Evolutionary conservation across 1,140 invertebrate genomes (phyloP).

Genomic region (Drosophila sechellia): DNA sequence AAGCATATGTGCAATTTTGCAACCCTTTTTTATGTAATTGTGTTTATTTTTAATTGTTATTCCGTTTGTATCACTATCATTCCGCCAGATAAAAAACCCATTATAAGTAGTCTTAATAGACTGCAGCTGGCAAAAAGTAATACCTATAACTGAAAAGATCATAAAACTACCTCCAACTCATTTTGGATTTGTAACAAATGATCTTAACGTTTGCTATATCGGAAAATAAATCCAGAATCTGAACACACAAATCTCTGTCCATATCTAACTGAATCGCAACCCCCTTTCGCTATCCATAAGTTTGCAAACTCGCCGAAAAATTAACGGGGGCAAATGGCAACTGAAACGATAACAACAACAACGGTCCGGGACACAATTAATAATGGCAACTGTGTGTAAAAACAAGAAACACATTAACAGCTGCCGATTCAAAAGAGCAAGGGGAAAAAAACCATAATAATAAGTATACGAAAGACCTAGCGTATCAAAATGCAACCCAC

Average conservation of each 20-base stretch:
- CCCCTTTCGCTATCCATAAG: conserved; percentile 30
- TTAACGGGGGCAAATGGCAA: conserved; percentile 52
- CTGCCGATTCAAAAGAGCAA: conserved; percentile 69
- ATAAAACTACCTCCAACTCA: not conserved
- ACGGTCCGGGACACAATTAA: conserved; percentile 56
- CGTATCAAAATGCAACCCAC: conserved; percentile 82
- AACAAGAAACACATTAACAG: conserved; percentile 63
- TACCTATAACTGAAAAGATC: not conserved
- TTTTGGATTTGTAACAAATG: conserved; percentile 9
- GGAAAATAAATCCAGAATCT: conserved; percentile 8
- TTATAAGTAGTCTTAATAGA: not conserved
- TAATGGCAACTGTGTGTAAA: conserved; percentile 62
- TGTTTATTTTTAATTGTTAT: no score
- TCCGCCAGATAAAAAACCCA: no score
- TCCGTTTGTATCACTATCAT: no score
- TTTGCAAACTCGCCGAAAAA: conserved; percentile 45
- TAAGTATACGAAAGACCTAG: conserved; percentile 55
- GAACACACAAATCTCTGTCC: conserved; percentile 23
- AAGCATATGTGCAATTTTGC: no score
- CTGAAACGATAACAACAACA: conserved; percentile 52
- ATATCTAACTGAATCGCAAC: conserved; percentile 25
- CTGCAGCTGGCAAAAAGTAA: not conserved
- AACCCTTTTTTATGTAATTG: no score
- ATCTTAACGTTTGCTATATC: conserved; percentile 11
- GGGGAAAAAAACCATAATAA: conserved; percentile 6